Conservation (phyloP, 2,888 invertebrate species). For the Epistrophella euchroma region DNA sequence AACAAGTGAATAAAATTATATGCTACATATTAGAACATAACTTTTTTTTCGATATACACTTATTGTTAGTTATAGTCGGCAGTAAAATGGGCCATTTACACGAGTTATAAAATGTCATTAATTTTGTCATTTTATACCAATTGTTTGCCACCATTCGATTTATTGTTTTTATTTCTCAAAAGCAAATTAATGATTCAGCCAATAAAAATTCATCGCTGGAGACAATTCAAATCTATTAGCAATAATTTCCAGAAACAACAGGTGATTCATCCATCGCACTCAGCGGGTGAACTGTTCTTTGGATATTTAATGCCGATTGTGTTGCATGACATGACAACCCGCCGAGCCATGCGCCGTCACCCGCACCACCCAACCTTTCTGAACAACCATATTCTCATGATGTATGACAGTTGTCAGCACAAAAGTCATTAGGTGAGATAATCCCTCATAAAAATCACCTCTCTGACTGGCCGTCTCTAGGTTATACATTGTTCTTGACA, state of each 20-base stretch:
- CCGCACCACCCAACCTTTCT: slow-evolving; percentile 10
- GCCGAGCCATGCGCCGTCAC: neutral
- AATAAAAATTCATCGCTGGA: slow-evolving; percentile 44
- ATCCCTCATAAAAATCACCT: slow-evolving; percentile 73
- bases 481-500: neutral
- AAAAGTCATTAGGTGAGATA: slow-evolving; percentile 76
- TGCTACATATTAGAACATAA: too few species aligned
- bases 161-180: slow-evolving; percentile 21
- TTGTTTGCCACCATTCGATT: neutral
- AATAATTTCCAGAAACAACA: slow-evolving; percentile 63
- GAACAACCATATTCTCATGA: slow-evolving; percentile 60
- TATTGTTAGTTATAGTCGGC: too few species aligned
- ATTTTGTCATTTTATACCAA: too few species aligned
- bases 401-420: slow-evolving; percentile 75
- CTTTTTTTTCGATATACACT: too few species aligned
- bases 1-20: too few species aligned
- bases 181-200: slow-evolving; percentile 51
- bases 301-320: slow-evolving; percentile 6
- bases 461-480: slow-evolving; percentile 24
- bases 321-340: neutral
- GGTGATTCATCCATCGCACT: slow-evolving; percentile 61
- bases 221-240: slow-evolving; percentile 45
- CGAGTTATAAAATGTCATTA: too few species aligned
- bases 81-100: too few species aligned
- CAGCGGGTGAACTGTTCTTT: slow-evolving; percentile 25